Evolutionary conservation across 2,797 vertebrate species (phyloP).

Genomic region (Typhlichthys subterraneus): DNA sequence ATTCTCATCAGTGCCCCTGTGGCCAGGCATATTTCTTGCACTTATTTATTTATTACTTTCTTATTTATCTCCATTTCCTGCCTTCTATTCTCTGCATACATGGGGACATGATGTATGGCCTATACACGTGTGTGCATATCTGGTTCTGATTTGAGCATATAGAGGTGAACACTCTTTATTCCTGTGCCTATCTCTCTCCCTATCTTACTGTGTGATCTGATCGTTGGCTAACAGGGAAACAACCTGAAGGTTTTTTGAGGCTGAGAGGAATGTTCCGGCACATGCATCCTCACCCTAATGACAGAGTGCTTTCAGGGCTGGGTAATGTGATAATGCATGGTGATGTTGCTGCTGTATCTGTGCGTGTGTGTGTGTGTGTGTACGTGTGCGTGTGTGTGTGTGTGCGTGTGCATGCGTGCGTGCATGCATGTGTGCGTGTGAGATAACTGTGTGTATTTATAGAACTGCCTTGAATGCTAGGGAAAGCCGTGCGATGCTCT

Average conservation of each 20-base stretch:
- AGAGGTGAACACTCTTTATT: not conserved
- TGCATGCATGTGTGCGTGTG: not conserved
- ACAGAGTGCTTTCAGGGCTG: conserved; percentile 41
- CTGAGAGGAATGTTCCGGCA: conserved; percentile 20
- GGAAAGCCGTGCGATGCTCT: not conserved
- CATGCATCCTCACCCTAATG: conserved; percentile 41
- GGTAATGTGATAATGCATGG: conserved; percentile 6
- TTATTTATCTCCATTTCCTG: not conserved
- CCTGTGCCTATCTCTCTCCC: not conserved
- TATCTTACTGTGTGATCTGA: not conserved
- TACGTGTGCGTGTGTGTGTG: conserved; percentile 3
- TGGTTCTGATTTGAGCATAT: not conserved
- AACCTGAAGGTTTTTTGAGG: conserved; percentile 6
- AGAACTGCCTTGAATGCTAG: not conserved
- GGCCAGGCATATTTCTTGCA: not conserved
- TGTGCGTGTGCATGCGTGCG: not conserved
- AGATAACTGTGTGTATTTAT: not conserved
- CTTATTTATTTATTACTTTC: not conserved
- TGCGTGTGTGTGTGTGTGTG: conserved; percentile 8
- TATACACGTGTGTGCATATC: not conserved
- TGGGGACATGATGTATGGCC: not conserved
- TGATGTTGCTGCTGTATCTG: conserved; percentile 3
- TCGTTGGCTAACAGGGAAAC: conserved; percentile 2
- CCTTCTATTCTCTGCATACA: not conserved
- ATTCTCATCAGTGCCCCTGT: conserved; percentile 20